Evolutionary conservation across 2,888 invertebrate genomes (phyloP).

Genomic region (Synanthedon myopaeformis): DNA sequence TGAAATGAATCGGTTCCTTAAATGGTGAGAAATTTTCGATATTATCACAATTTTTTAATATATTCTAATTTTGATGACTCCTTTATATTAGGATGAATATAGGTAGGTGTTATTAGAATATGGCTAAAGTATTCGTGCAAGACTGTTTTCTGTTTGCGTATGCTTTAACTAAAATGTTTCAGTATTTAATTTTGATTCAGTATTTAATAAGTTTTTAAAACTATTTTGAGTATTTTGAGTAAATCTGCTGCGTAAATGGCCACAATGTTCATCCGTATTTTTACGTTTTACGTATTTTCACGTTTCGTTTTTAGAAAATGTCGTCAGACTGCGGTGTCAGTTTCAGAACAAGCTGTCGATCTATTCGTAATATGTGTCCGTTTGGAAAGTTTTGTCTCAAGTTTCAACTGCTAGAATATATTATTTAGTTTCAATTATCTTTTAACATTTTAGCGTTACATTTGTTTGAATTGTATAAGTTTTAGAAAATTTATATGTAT

Average conservation of each 20-base stretch:
- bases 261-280: background rate
- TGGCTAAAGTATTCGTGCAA: too few species aligned
- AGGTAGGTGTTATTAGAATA: too few species aligned
- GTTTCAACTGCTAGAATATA: conserved; percentile 36
- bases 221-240: background rate
- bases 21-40: too few species aligned
- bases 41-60: too few species aligned
- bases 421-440: conserved; percentile 50
- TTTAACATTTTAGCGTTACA: conserved; percentile 34
- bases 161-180: too few species aligned
- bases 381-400: conserved; percentile 12
- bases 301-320: conserved; percentile 12
- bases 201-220: too few species aligned
- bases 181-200: too few species aligned
- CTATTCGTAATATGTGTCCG: background rate
- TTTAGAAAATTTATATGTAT: too few species aligned
- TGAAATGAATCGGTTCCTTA: too few species aligned
- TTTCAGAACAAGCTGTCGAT: conserved; percentile 4
- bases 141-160: too few species aligned
- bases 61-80: too few species aligned
- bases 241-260: background rate
- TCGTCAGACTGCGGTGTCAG: conserved; percentile 19
- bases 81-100: too few species aligned
- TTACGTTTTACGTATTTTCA: background rate
- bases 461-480: conserved; percentile 7